Base-by-base conservation (phyloP, 2,888 invertebrate genomes). In the Machimus atricapillus region DNA sequence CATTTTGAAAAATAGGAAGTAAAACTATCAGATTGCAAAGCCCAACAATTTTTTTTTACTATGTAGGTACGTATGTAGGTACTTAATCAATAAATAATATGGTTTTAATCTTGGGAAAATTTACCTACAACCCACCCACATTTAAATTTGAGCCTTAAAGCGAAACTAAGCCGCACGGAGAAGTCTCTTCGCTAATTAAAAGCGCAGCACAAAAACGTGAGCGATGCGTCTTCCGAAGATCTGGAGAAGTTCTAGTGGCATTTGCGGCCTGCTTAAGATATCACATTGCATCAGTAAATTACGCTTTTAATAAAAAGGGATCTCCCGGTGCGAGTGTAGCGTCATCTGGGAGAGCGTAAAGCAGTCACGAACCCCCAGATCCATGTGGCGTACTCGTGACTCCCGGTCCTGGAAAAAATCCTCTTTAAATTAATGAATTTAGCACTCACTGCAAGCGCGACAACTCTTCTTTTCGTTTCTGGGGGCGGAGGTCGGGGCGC, bases 351-450 rank as follows among this genome's bases (percentile, higher is more conserved):
- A 86, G 27, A 66, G 12, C 23, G 66, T 23, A 66, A 52, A 19
- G 40, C 66, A 78, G 78, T 86, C 86, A 86, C 77, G 79, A 79
- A 78, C 56, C 31, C 56, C n/a, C 58, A 76, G 56, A 86, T 86
- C 86, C 86, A 79, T 43, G 77, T 58, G 78, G 78, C 58, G 19
- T 66, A 79, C 79, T 86, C 86, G 81, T 78, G 85, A 78, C 79
- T 78, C 34, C n/a, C n/a, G 43, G 12, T 31, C 37, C 46, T 37
- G 37, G 31, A 86, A 79, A 79, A 66, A 78, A 79, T 46, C 79
- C 79, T 81, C 66, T 86, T 86, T 78, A 79, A 86, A 86, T 86
- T 86, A 86, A 86, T 86, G 86, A 86, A 86, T 86, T 86, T 86
- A 86, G 66, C 43, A 46, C 43, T 46, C 66, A 43, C 40, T 86